Conservation (phyloP, 2,888 invertebrate genomes). For the Phortica okadai region DNA sequence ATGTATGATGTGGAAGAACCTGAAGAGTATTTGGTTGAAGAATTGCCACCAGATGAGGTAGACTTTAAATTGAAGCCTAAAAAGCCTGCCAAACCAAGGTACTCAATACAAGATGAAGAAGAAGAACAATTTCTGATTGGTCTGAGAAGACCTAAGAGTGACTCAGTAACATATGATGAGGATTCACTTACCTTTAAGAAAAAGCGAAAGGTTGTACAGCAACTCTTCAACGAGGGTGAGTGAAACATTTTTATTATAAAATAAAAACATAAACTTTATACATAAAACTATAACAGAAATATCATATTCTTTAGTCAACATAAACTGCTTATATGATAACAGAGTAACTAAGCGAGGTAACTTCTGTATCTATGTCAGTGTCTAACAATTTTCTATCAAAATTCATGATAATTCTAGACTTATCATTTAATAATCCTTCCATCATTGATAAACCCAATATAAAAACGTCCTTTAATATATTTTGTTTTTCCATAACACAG, state of each 20-base stretch:
- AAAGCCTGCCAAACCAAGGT: slow-evolving; percentile 76
- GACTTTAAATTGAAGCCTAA: slow-evolving; percentile 78
- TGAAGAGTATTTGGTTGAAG: slow-evolving; percentile 79
- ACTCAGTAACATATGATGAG: slow-evolving; percentile 79
- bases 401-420: slow-evolving; percentile 35
- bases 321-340: slow-evolving; percentile 76
- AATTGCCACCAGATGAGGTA: slow-evolving; percentile 77
- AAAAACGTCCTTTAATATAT: background rate
- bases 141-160: slow-evolving; percentile 77
- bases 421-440: background rate
- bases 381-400: slow-evolving; percentile 59
- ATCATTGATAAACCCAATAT: background rate
- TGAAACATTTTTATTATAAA: slow-evolving; percentile 15
- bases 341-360: slow-evolving; percentile 74
- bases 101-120: slow-evolving; percentile 79
- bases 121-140: slow-evolving; percentile 79
- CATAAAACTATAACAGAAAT: slow-evolving; percentile 20
- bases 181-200: slow-evolving; percentile 84
- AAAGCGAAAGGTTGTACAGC: slow-evolving; percentile 82
- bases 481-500: slow-evolving; percentile 76
- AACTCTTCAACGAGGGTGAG: slow-evolving; percentile 78
- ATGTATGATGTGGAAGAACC: slow-evolving; percentile 78
- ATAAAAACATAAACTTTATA: background rate
- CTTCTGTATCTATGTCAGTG: slow-evolving; percentile 60
- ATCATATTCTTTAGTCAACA: slow-evolving; percentile 34